phyloP scores from a whole-genome alignment of 2,797 vertebrate species.

The Phrynocephalus guinanensis region DNA sequence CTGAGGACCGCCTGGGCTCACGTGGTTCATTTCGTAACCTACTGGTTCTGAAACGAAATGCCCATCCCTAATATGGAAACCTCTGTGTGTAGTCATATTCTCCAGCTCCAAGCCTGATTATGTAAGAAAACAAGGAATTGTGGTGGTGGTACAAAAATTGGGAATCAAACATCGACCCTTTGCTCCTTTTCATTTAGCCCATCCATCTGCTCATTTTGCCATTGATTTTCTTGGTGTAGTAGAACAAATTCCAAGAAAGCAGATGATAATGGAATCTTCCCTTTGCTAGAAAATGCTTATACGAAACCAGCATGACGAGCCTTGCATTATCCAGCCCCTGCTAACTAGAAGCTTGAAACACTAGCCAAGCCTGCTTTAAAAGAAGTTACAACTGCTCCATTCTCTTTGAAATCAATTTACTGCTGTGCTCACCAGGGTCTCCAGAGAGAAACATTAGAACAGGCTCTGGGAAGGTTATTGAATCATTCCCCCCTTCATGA shows the following conservation, averaged over 20 bases:
- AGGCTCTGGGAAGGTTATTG: conserved; percentile 54
- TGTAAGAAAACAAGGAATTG: conserved; percentile 33
- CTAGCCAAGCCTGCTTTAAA: conserved; percentile 57
- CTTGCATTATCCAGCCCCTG: conserved; percentile 46
- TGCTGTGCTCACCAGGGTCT: conserved; percentile 42
- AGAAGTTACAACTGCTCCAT: conserved; percentile 54
- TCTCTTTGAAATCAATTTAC: conserved; percentile 66
- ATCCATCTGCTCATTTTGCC: conserved; percentile 30
- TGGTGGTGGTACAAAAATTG: background rate
- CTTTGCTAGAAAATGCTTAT: background rate
- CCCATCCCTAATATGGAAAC: background rate
- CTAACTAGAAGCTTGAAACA: conserved; percentile 56
- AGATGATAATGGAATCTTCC: conserved; percentile 26
- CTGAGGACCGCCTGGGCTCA: too few species aligned
- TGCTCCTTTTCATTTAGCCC: conserved; percentile 53
- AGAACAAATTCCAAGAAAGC: conserved; percentile 46
- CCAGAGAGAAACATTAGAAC: conserved; percentile 55
- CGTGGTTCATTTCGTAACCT: too few species aligned
- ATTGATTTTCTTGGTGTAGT: conserved; percentile 43
- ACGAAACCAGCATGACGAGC: conserved; percentile 17
- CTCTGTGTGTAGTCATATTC: background rate
- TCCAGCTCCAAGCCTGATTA: conserved; percentile 10
- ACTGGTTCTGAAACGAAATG: too few species aligned
- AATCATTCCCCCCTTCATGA: conserved; percentile 50
- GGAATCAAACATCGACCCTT: conserved; percentile 35